Conservation (phyloP, 2,113 vertebrate species). For the Turnix velox region DNA sequence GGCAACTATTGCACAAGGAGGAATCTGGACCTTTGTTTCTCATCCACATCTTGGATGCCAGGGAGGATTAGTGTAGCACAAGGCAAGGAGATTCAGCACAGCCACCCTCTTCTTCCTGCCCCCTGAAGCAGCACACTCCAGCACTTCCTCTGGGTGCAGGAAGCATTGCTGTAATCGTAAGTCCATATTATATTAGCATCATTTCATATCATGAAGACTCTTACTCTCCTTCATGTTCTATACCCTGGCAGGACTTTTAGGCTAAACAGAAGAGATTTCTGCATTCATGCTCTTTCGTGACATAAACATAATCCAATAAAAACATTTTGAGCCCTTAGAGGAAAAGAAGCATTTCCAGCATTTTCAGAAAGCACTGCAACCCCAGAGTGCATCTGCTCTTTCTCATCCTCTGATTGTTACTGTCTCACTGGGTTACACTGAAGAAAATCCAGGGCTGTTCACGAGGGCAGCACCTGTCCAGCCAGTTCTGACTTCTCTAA, state of each 20-base stretch:
- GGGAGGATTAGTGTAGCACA: neutral
- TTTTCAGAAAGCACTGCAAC: neutral
- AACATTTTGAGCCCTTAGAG: neutral
- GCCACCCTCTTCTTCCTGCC: neutral
- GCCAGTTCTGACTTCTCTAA: neutral
- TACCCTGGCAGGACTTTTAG: neutral
- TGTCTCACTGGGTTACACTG: neutral
- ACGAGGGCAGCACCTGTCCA: neutral
- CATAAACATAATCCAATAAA: neutral
- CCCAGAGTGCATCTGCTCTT: neutral
- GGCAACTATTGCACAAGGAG: neutral
- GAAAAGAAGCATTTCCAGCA: neutral
- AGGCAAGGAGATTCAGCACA: neutral
- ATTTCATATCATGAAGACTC: neutral
- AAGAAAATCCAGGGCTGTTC: neutral
- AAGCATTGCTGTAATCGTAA: neutral
- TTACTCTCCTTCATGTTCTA: neutral
- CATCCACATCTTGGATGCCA: neutral
- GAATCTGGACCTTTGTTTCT: neutral
- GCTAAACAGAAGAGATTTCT: neutral
- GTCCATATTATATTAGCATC: neutral
- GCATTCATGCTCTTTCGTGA: neutral
- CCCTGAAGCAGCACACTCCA: neutral
- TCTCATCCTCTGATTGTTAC: neutral
- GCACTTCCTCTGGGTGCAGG: neutral